Base-by-base conservation (phyloP, 2,797 vertebrate species). In the Schizopygopsis pylzovi region DNA sequence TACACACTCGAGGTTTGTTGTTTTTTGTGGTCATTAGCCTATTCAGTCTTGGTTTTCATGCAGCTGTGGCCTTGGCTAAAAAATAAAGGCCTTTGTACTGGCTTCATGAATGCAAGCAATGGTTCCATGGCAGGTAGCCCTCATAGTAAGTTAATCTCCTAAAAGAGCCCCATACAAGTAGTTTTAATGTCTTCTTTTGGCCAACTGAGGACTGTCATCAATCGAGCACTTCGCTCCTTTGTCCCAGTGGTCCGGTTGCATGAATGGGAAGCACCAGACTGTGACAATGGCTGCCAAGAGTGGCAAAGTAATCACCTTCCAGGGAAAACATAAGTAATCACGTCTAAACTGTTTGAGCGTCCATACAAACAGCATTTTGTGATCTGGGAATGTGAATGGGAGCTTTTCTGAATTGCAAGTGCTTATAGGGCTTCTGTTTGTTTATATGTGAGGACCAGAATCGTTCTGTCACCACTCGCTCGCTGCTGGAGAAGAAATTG, bases 101-200 rank as follows among this genome's bases (percentile, higher is more conserved):
- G 73, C 89, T 89, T 92, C 90, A 93, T 96, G 94, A 95, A 95
- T 94, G 92, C 92, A 92, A 92, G 91, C 92, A 95, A 94, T 95
- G 94, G 92, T 93, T 95, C 94, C 90, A 86, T 96, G 94, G 94
- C 95, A 96, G 95, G 95, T 96, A 95, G 95, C 94, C 95, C 95
- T 96, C 92, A 94, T 94, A 94, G 94, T 93, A 95, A 96, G 94
- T 96, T 96, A 96, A 96, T 96, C 95, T 96, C 91, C 91, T 95
- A 92, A 96, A 95, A 95, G 94, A 94, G 92, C 87, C 91, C 93
- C 92, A 94, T 94, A 96, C 93, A 96, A 95, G 93, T 93, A 94
- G 94, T 96, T 96, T 95, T 93, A 95, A 95, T 95, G 95, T 95
- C 94, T 94, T 92, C 89, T 92, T 89, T 88, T 86, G 81, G 93